Conservation (phyloP, 2,888 invertebrate genomes). For the Eutolmus rufibarbis region DNA sequence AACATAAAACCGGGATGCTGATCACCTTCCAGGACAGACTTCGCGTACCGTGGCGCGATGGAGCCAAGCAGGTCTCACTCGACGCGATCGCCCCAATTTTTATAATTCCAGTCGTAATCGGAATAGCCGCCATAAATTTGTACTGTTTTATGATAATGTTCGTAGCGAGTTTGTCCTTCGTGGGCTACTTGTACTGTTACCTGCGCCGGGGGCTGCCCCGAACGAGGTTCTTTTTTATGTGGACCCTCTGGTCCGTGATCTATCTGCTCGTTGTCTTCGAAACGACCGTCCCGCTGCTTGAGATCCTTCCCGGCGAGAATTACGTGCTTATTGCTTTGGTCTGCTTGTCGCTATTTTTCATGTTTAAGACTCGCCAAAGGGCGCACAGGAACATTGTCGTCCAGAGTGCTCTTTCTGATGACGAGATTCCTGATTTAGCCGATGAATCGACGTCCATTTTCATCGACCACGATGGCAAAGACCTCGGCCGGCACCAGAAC, state of each 20-base stretch:
- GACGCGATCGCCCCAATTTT: constrained; percentile 65
- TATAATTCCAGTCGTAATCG: constrained; percentile 63
- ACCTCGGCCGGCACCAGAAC: constrained; percentile 52
- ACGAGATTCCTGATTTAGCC: constrained; percentile 55
- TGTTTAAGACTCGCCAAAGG: constrained; percentile 54
- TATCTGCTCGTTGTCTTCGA: constrained; percentile 76
- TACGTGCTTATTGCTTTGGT: constrained; percentile 63
- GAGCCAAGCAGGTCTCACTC: constrained; percentile 66
- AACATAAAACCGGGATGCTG: constrained; percentile 56
- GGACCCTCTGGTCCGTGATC: constrained; percentile 74
- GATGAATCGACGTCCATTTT: constrained; percentile 56
- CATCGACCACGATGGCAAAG: constrained; percentile 55
- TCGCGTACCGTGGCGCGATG: constrained; percentile 68
- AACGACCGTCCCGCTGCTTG: constrained; percentile 74
- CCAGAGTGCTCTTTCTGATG: constrained; percentile 56
- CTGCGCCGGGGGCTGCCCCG: constrained; percentile 58
- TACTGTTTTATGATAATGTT: constrained; percentile 58
- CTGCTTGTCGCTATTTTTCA: constrained; percentile 53
- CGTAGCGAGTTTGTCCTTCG: constrained; percentile 53
- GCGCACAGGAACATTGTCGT: constrained; percentile 58
- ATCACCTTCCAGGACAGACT: constrained; percentile 66
- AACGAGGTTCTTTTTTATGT: constrained; percentile 78
- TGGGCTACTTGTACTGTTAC: constrained; percentile 54
- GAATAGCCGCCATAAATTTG: constrained; percentile 64
- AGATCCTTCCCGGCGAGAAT: constrained; percentile 75